Evolutionary conservation across 2,113 vertebrate species (phyloP), one percentile per base, ranked within the genome.

Genomic region (Scomber scombrus): DNA sequence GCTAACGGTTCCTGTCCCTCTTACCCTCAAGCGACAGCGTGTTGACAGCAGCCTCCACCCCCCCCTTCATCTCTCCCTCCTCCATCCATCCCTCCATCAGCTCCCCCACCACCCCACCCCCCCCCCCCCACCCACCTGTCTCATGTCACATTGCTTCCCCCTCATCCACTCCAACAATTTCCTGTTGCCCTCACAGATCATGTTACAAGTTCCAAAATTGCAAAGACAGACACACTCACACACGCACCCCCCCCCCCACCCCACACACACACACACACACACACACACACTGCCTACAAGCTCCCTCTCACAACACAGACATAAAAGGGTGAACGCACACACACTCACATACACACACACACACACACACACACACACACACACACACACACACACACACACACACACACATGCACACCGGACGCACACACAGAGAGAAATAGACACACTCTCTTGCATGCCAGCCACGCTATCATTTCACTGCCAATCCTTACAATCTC

Each of bases 111-210:
- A 2, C 65, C 29, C 65, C 29, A 11, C 19, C 23, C 46, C 5
- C 31, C 61, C 19, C 19, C 74, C 67, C 63, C 93, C 93, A 91
- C 92, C 93, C 94, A 95, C 87, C 88, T 90, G 88, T 93, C 89
- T 86, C 86, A 86, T 92, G 90, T 91, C 90, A 91, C 88, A 87
- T 81, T 64, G 55, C 84, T 76, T 52, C 84, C 88, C 85, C 58
- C 58, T 66, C 78, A 82, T 89, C 80, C 86, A 88, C 91, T 89
- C 92, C 93, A 95, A 94, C 93, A 95, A 97, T 97, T 96, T 97
- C 96, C 96, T 96, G 96, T 96, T 95, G 95, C 95, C 96, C 96
- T 96, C 95, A 89, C 90, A 94, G 91, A 89, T 93, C 81, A 15
- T 69, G 87, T 93, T 93, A 58, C 92, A 83, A 72, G 74, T 82